Evolutionary conservation across 2,113 vertebrate species (phyloP).

Genomic region (Todiramphus chloris): DNA sequence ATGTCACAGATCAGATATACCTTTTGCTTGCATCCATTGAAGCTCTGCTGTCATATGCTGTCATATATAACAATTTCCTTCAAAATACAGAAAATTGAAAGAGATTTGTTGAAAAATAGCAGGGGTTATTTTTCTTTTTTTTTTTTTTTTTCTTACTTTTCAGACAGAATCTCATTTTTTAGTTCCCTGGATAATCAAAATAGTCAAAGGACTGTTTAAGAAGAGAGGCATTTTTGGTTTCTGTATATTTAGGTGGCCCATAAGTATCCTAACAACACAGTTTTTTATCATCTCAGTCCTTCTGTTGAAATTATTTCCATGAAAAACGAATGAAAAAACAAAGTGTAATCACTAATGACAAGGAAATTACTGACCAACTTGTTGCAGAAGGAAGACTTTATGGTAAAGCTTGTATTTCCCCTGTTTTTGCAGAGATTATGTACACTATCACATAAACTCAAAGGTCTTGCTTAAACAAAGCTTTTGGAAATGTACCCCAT

Average conservation of each 20-base stretch:
- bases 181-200: slow-evolving; percentile 2
- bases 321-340: background rate
- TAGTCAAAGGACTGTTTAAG: background rate
- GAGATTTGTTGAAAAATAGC: background rate
- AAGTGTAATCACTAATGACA: background rate
- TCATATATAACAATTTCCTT: background rate
- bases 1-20: background rate
- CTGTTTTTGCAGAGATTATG: background rate
- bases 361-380: background rate
- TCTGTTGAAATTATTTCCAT: background rate
- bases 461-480: background rate
- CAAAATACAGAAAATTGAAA: background rate
- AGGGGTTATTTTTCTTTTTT: background rate
- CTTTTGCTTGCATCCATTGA: background rate
- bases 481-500: background rate
- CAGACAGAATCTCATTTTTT: background rate
- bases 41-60: background rate
- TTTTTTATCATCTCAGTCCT: background rate
- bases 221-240: background rate
- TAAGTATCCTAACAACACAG: background rate
- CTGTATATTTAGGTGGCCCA: background rate
- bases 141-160: background rate
- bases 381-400: background rate
- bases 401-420: background rate
- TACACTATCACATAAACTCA: background rate